These are phyloP conservation scores for Papilio protenor DNA, from an alignment of 2,888 invertebrate genomes.

Conservation along the genomic window DNA sequence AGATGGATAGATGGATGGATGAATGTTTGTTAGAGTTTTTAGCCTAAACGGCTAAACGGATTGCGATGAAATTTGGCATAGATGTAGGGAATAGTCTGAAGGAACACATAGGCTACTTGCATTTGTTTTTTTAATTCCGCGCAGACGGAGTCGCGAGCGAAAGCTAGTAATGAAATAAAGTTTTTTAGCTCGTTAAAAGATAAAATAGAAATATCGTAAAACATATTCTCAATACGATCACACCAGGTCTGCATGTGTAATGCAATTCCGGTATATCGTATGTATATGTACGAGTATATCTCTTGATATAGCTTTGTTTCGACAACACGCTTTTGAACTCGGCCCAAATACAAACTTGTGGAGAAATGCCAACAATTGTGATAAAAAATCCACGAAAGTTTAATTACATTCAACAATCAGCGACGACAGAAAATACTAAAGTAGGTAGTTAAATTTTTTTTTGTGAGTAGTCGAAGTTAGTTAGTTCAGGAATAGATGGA, in stretches of 20 bases:
- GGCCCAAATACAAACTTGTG: conserved; percentile 32
- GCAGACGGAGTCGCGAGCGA: no score
- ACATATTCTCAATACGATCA: neutral
- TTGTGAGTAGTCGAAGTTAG: neutral
- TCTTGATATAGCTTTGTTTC: conserved; percentile 19
- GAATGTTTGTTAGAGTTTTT: no score
- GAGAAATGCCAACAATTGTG: neutral
- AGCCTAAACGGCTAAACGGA: no score
- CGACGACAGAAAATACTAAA: neutral
- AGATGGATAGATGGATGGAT: no score
- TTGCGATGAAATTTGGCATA: no score
- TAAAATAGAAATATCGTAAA: neutral
- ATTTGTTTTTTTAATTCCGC: no score
- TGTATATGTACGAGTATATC: neutral
- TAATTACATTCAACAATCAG: conserved; percentile 7
- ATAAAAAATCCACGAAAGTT: neutral
- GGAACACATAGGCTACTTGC: no score
- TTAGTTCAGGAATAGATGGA: neutral
- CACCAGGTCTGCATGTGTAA: conserved; percentile 5
- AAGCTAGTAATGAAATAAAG: no score
- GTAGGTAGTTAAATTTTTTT: neutral
- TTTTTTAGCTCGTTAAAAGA: no score
- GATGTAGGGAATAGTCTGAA: no score
- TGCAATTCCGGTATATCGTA: conserved; percentile 13
- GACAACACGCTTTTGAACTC: conserved; percentile 32